Evolutionary conservation across 2,113 vertebrate genomes (phyloP), one percentile per base, ranked within the genome.

Genomic region (Callipepla squamata): DNA sequence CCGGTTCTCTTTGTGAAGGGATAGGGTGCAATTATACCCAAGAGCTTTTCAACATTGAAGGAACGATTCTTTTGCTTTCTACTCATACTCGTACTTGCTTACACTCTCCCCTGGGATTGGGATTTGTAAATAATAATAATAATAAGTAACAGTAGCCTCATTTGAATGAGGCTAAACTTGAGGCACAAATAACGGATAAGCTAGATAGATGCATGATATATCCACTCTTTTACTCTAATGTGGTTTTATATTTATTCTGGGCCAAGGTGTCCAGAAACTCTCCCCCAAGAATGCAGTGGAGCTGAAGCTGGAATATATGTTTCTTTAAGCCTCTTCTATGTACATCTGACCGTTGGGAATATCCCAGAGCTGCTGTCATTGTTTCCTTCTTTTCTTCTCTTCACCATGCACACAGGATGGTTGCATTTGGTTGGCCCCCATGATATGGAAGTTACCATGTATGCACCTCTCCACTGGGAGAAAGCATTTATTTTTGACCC

Each of bases 61-160:
- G 30, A 68, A 38, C 17, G 3, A 84, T 57, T 57, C 19, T 10
- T 13, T 12, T 61, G 6, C 9, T 83, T 86, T 28, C 28, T 8
- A 3, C 38, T 84, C 7, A 12, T 40, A 72, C 4, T 14, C n/a
- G 1, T 48, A n/a, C 76, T 74, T 80, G 42, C 6, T 38, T n/a
- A 47, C 11, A 8, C 2, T 0, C 0, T 2, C 9, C 7, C 20
- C 7, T 36, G 9, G 15, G 11, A 8, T 88, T 38, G 13, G 6
- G 34, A 32, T 76, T 57, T 80, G 26, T 69, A 51, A 72, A 32
- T 10, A 51, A 45, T 42, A 20, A 53, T 26, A 19, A 36, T 36
- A 36, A 16, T 47, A 42, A 0, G 0, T 19, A 32, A 4, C 15
- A 79, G 18, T 63, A 57, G 17, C 15, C 70, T 78, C 3, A 7